Evolutionary conservation across 1,140 invertebrate species (phyloP), one percentile per base, ranked within the genome.

Genomic region (Arion vulgaris): DNA sequence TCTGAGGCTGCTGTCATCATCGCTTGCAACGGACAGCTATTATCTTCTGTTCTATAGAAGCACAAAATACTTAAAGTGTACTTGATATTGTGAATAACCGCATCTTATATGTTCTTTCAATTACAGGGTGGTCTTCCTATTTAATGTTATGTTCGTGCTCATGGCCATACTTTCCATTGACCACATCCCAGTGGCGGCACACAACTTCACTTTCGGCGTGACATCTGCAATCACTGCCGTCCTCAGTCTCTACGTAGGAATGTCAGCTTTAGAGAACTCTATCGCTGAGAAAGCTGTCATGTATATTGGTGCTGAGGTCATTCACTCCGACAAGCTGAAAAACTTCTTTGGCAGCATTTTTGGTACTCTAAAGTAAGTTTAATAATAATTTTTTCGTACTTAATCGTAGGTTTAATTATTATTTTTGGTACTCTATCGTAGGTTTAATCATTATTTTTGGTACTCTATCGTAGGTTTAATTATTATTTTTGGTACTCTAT

Each of bases 251-350:
- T 89, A 88, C 71, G 73, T 88, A 17, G 62, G 86, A 23, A 86
- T 86, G 66, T 86, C 85, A 0, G 79, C 85, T 62, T 84, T 89
- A 23, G 83, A 87, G 32, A 89, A 89, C 83, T 88, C 88, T 53
- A 86, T 87, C 28, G 88, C 87, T 32, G 88, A 89, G 71, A 89
- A 89, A 66, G 62, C 86, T 11, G 84, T 89, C 69, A 83, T 89
- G 75, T 88, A 76, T 45, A 79, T 87, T 45, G 88, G 88, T 1
- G 41, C 77, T 74, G 88, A 89, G 76, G 73, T 87, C 7, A 62
- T 86, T 19, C 62, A 78, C 41, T 71, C 81, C 23, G 86, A 87
- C 38, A 87, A 81, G 51, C 51, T 89, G 71, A 83, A 76, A 34
- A 38, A 41, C n/a, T 26, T 69, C 19, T 38, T 85, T 73, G 74